Conservation (phyloP, 2,888 invertebrate species). For the Diploptera punctata region DNA sequence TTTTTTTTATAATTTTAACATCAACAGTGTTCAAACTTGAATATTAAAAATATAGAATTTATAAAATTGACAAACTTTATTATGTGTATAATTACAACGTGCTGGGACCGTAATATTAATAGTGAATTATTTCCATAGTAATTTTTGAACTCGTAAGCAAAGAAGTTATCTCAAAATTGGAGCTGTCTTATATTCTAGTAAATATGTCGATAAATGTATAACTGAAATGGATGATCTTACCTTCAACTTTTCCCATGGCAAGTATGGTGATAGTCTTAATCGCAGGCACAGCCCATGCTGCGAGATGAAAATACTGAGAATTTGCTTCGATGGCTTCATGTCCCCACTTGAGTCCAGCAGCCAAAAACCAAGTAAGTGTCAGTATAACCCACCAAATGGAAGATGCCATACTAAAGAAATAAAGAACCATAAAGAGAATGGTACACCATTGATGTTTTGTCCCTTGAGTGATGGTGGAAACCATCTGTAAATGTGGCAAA, state of each 20-base stretch:
- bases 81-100: too few relatives aligned
- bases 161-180: too few relatives aligned
- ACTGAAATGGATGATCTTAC: constrained; percentile 58
- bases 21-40: too few relatives aligned
- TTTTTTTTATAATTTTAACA: too few relatives aligned
- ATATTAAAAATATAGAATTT: too few relatives aligned
- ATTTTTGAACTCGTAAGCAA: too few relatives aligned
- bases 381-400: constrained; percentile 98
- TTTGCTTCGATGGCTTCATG: constrained; percentile 98
- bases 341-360: constrained; percentile 96
- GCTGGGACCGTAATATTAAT: too few relatives aligned
- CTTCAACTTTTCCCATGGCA: constrained; percentile 96
- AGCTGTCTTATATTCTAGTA: too few relatives aligned
- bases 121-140: too few relatives aligned
- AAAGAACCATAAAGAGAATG: constrained; percentile 93
- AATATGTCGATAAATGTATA: too few relatives aligned
- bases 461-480: constrained; percentile 87
- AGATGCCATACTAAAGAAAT: constrained; percentile 96
- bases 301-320: constrained; percentile 95
- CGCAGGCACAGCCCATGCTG: constrained; percentile 98
- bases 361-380: constrained; percentile 95
- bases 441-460: constrained; percentile 86
- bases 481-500: constrained; percentile 74
- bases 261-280: constrained; percentile 94
- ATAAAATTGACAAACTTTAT: too few relatives aligned